Evolutionary conservation across 1,140 invertebrate genomes (phyloP).

Genomic region (Chionoecetes opilio): DNA sequence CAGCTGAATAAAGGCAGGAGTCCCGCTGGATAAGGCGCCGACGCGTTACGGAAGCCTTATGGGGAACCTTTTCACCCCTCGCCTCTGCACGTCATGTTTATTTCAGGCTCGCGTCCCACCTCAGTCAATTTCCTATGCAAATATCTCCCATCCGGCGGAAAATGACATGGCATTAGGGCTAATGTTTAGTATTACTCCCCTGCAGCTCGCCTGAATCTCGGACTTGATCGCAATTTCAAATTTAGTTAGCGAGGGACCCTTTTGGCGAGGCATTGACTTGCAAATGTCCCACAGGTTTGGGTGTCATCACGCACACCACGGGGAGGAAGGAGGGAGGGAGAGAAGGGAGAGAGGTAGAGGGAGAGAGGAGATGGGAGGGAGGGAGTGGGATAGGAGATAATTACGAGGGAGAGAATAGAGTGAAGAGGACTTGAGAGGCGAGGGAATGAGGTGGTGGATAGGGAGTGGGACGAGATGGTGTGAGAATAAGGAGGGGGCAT

Average conservation of each 20-base stretch:
- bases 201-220: constrained; percentile 35
- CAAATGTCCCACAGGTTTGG: constrained; percentile 41
- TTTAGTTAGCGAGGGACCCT: constrained; percentile 46
- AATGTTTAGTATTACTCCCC: constrained; percentile 55
- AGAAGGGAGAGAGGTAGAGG: constrained; percentile 1
- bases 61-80: constrained; percentile 10
- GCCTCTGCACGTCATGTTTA: background rate
- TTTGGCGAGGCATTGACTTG: constrained; percentile 48
- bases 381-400: background rate
- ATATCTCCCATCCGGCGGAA: constrained; percentile 54
- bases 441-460: background rate
- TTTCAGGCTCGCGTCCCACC: background rate
- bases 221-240: constrained; percentile 39
- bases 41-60: background rate
- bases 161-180: constrained; percentile 50
- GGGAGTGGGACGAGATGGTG: background rate
- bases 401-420: background rate
- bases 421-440: background rate
- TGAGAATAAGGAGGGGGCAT: background rate
- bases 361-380: background rate
- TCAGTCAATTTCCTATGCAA: constrained; percentile 62
- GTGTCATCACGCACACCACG: background rate
- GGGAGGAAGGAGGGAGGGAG: background rate
- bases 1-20: constrained; percentile 1
- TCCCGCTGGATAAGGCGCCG: background rate